Evolutionary conservation across 92 coral and sea anemone species (phyloP).

Genomic region (Parazoanthus atlanticus): DNA sequence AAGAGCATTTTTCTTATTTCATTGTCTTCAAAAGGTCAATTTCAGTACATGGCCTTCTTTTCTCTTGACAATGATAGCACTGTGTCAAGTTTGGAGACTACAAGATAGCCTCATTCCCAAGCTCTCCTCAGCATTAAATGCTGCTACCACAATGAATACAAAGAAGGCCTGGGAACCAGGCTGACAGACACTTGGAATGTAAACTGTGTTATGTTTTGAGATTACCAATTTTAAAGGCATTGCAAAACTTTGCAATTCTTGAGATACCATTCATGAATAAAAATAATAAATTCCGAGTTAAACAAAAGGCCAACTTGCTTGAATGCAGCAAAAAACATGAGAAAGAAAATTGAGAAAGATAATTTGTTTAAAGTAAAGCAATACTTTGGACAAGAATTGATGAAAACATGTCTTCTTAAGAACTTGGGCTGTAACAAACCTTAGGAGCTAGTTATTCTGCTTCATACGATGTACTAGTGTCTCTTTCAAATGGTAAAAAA

Average conservation of each 20-base stretch:
- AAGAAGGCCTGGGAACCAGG: neutral
- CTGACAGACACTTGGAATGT: too few species aligned
- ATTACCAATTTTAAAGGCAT: neutral
- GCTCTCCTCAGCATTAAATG: neutral
- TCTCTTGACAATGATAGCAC: too few species aligned
- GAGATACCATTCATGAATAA: neutral
- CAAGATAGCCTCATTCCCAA: neutral
- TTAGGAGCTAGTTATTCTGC: too few species aligned
- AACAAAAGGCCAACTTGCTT: neutral
- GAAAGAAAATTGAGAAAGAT: neutral
- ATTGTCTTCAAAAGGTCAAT: neutral
- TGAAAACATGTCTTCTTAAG: neutral
- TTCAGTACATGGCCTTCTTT: too few species aligned
- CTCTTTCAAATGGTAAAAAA: neutral
- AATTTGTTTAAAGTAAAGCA: neutral
- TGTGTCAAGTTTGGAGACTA: neutral
- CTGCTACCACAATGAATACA: neutral
- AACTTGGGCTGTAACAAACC: too few species aligned
- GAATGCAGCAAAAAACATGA: too few species aligned
- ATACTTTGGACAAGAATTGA: too few species aligned
- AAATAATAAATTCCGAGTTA: too few species aligned
- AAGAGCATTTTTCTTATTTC: neutral
- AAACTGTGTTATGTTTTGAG: too few species aligned
- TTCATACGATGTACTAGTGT: too few species aligned
- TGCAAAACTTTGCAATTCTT: neutral